phyloP scores from a whole-genome alignment of 2,888 invertebrate species.

The Geophilus truncorum region DNA sequence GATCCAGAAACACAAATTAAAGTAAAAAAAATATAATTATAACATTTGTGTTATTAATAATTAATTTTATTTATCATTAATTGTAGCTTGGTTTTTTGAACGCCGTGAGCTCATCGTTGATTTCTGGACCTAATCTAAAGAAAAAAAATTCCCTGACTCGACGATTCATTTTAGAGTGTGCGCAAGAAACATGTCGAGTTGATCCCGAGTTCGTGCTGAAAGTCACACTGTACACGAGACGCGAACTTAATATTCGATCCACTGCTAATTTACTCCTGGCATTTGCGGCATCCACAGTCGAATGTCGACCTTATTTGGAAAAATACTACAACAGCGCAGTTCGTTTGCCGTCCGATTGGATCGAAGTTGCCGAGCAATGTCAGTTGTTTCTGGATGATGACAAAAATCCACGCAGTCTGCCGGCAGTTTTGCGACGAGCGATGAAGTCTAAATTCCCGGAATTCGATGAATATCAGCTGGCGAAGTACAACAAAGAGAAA shows the following conservation, averaged over 20 bases:
- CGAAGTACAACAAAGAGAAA: conserved; percentile 30
- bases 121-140: conserved; percentile 19
- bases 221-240: conserved; percentile 47
- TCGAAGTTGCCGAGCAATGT: conserved; percentile 51
- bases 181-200: conserved; percentile 40
- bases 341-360: conserved; percentile 52
- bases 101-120: conserved; percentile 27
- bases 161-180: background rate
- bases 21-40: too few species aligned
- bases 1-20: background rate
- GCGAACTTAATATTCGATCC: conserved; percentile 50
- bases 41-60: too few species aligned
- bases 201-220: conserved; percentile 52
- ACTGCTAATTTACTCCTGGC: conserved; percentile 51
- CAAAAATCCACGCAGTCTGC: background rate
- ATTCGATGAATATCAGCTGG: conserved; percentile 33
- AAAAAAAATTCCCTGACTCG: background rate
- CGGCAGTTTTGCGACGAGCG: conserved; percentile 42
- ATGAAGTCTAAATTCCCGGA: conserved; percentile 46
- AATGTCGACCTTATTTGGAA: conserved; percentile 48
- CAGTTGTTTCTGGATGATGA: conserved; percentile 43
- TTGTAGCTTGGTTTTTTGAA: conserved; percentile 25
- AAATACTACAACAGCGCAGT: conserved; percentile 49
- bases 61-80: background rate
- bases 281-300: conserved; percentile 44